Evolutionary conservation across 2,113 vertebrate species (phyloP), one percentile per base, ranked within the genome.

Genomic region (Oxyruncus cristatus): DNA sequence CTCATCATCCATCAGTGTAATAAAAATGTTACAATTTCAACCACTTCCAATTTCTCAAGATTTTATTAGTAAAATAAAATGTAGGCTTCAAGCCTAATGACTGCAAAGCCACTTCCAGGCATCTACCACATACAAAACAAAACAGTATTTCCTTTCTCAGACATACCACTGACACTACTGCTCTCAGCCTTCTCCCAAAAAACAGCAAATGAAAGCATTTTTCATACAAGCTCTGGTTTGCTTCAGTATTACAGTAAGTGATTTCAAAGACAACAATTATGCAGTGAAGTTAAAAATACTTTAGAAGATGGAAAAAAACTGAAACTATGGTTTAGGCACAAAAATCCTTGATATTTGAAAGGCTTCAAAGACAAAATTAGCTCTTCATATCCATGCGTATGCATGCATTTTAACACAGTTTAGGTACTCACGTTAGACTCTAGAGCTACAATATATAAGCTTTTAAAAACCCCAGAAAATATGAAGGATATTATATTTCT

Each of bases 241-340:
- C 70, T 89, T 67, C 70, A 89, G 33, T 50, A 72, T 71, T 93
- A 92, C 85, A 76, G 41, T 39, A 88, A 82, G 74, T 66, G 71
- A 79, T 70, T 94, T 90, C 67, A 94, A 88, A 93, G 72, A 88
- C 71, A 89, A 88, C 56, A 76, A 79, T 93, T 94, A 93, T 6
- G 62, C 74, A 90, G 47, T 21, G 37, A 96, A 46, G 85, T 93
- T 95, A 93, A 95, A 97, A 97, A 96, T 85, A 96, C 52, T 93
- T 81, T 15, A 75, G 74, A 50, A 92, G 53, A 90, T n/a, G 58
- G 56, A 82, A 95, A 93, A 89, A 94, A 75, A 2, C 11, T 63
- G 81, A 61, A 95, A 72, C 76, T 81, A 46, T 37, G 22, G 44
- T 85, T 97, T 75, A 94, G 75, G 82, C 66, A 90, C 17, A 94